Conservation (phyloP, 2,888 invertebrate species). For the Drosophila demipolita region DNA sequence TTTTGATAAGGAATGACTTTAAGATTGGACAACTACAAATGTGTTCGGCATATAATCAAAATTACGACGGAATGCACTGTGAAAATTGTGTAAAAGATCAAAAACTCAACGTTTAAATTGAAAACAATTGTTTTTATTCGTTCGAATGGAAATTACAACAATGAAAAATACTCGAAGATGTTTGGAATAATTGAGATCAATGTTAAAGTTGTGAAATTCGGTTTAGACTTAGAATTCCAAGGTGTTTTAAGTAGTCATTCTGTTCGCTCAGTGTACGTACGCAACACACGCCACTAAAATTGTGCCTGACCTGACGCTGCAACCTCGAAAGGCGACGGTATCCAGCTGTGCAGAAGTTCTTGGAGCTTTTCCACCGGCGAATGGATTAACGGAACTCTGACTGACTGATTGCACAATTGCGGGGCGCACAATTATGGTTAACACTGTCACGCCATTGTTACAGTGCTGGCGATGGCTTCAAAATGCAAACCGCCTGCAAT, state of each 20-base stretch:
- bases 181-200: not conserved
- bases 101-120: not conserved
- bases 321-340: conserved; percentile 34
- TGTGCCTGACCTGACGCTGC: conserved; percentile 28
- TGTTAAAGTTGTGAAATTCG: not conserved
- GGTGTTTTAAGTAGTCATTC: not conserved
- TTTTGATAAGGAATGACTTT: conserved; percentile 3
- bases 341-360: conserved; percentile 25
- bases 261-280: conserved; percentile 34
- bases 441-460: conserved; percentile 46
- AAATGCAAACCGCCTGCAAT: conserved; percentile 51
- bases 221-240: not conserved
- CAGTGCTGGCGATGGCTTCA: conserved; percentile 11
- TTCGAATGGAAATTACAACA: not conserved
- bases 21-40: conserved; percentile 16
- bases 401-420: conserved; percentile 39
- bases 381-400: conserved; percentile 11
- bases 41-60: conserved; percentile 31
- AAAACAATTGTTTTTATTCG: not conserved
- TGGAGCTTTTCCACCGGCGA: conserved; percentile 4
- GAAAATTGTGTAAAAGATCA: not conserved
- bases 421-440: conserved; percentile 48
- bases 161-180: not conserved
- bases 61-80: conserved; percentile 28
- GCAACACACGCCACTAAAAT: conserved; percentile 20